A percentile compares a stretch with the other conserved stretches of the same genome.
Conservation (phyloP, 2,888 invertebrate species). For the Lasiommata megera region DNA sequence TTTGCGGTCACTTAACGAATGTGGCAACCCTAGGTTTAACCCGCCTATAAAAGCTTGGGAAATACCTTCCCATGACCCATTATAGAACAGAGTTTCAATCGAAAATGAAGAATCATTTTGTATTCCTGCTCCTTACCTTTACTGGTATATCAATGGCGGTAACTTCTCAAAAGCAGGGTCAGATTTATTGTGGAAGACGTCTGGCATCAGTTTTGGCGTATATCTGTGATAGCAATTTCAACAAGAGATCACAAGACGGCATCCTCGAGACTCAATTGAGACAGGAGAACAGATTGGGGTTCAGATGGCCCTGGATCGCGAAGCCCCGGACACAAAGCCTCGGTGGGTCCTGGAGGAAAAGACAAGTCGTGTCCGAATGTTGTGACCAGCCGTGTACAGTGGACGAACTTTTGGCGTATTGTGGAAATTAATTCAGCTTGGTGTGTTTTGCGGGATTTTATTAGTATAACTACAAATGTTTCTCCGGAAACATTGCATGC, state of each 20-base stretch:
- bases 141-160: conserved; percentile 9
- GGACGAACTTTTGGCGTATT: conserved; percentile 26
- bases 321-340: conserved; percentile 30
- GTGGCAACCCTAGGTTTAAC: conserved; percentile 1
- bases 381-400: conserved; percentile 42
- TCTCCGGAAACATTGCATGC: background rate
- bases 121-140: background rate
- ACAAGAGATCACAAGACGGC: conserved; percentile 28
- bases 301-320: conserved; percentile 34
- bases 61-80: conserved; percentile 19
- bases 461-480: background rate
- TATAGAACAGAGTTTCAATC: conserved; percentile 5
- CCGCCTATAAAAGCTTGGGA: conserved; percentile 26
- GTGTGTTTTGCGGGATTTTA: background rate
- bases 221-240: conserved; percentile 31
- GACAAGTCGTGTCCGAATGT: conserved; percentile 44
- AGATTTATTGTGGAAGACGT: conserved; percentile 34
- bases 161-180: conserved; percentile 21
- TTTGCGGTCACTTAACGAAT: too few species aligned
- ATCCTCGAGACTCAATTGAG: background rate
- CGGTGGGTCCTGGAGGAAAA: conserved; percentile 34
- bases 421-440: conserved; percentile 8
- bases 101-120: conserved; percentile 7
- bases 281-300: background rate
- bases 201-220: conserved; percentile 35